Base-by-base conservation (phyloP, 2,113 vertebrate species). In the Sinocyclocheilus maitianheensis region DNA sequence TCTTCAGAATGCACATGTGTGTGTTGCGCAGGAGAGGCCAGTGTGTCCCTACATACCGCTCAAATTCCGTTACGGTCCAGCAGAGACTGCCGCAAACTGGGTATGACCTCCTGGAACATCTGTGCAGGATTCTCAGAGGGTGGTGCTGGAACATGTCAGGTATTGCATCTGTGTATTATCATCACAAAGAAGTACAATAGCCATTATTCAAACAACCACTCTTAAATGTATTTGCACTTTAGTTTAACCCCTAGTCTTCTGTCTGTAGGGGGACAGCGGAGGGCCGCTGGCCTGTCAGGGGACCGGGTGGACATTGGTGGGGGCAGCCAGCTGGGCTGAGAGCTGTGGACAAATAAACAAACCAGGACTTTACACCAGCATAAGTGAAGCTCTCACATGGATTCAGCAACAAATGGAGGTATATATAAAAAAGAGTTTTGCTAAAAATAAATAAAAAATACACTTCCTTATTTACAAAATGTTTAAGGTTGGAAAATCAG, bases 351-450 rank as follows among this genome's bases (percentile, higher is more conserved):
- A 95, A 55, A 89, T 40, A 77, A 96, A 96, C 91, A 96, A 95
- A 87, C 96, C 96, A 0, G 96, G 96, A 0, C 94, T 97, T 83
- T 97, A 97, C 90, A 96, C 95, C 7, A 92, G 96, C 48, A 94
- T 95, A 84, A 94, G 94, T 0, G 90, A 95, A 65, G 95, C 95
- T 89, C 91, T 97, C 75, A 93, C 93, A 85, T 97, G 96, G 96
- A 96, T 97, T 84, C 96, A 96, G 0, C 94, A 95, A 63, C 95
- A 96, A 90, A 93, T 97, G 96, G 95, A 97, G 96, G 96, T 97
- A 65, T 77, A 55, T 4, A 48, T 3, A 26, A 40, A 40, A 40
- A 40, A 40, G 6, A 40, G 40, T 40, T 40, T 40, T 26, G 3
- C 24, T 26, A 63, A 8, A 10, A 62, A 24, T 4, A 4, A 11